Base-by-base conservation (phyloP, 1,140 invertebrate species). In the Drosophila ambigua region DNA sequence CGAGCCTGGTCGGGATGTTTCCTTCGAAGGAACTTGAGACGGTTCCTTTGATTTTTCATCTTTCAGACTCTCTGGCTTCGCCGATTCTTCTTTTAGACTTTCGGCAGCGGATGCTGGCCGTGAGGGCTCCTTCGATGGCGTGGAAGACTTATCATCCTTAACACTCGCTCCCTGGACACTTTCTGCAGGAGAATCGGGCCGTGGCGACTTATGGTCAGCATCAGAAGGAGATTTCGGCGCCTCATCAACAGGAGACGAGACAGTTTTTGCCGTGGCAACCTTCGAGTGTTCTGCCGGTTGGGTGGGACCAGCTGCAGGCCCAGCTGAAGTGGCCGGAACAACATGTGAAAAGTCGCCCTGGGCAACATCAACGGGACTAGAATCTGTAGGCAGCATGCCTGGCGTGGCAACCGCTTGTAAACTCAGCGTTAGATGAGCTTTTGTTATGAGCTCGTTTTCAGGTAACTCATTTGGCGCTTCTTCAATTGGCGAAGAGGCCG, bases 351-450 rank as follows among this genome's bases (percentile, higher is more conserved):
- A 90, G 58, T 90, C 65, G 2, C 82, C 87, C 6, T 81, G 79
- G 44, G 79, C 88, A 26, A 90, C 79, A 15, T 90, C 87, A 20
- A 90, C 80, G 9, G 87, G 88, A 48, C 87, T 90, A 4, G 88
- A 90, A 8, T 74, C 57, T 2, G 87, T 90, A 45, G 76, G 79
- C 9, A 90, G 52, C 26, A 73, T 59, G 11, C 54, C 65, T 2
- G 39, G 53, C 0, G 64, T 7, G 31, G 73, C 60, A 2, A 26
- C n/a, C 9, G 26, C 63, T 45, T 57, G 53, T 0, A 85, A 41
- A 8, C 43, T 44, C 7, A 83, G 54, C 4, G 9, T 50, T 4
- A 72, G 54, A 41, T 59, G 58, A 0, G 73, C 45, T 6, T 43
- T 73, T 15, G 54, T 59, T 6, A 75, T 50, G 23, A 73, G 43